These are phyloP conservation scores for Globodera rostochiensis DNA, from an alignment of 1,140 invertebrate genomes.

Conservation along the genomic window DNA sequence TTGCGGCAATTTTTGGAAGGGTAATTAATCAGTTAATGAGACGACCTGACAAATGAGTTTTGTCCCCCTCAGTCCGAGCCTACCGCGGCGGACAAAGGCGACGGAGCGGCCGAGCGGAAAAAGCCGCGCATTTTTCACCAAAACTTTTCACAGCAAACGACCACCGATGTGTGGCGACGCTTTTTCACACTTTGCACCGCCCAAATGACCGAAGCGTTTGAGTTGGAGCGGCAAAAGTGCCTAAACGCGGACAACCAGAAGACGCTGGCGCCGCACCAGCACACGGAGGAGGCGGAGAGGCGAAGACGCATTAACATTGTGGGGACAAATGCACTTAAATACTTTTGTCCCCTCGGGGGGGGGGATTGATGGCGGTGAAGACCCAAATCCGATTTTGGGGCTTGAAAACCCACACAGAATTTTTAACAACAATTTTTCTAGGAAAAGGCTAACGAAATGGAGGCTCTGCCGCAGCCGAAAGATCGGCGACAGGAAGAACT, in stretches of 20 bases:
- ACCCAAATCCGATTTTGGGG: too few species aligned
- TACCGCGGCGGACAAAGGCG: conserved; percentile 9
- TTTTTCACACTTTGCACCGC: conserved; percentile 37
- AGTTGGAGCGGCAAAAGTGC: conserved; percentile 51
- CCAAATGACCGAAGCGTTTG: conserved; percentile 39
- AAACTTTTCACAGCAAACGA: conserved; percentile 40
- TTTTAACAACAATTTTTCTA: conserved; percentile 2
- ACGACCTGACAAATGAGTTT: not conserved
- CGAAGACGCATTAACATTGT: conserved; percentile 39
- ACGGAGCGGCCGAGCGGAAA: conserved; percentile 36
- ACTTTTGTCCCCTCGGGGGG: not conserved
- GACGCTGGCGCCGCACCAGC: conserved; percentile 48
- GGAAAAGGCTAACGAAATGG: conserved; percentile 31
- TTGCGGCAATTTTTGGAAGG: too few species aligned
- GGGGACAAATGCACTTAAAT: not conserved
- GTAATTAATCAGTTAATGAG: not conserved
- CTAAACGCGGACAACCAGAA: conserved; percentile 46
- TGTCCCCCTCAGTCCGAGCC: conserved; percentile 10
- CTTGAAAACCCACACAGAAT: not conserved
- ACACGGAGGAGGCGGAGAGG: conserved; percentile 45
- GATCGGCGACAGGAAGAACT: conserved; percentile 34
- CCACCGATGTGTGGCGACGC: conserved; percentile 44
- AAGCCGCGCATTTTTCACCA: conserved; percentile 36
- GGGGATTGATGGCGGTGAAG: too few species aligned
- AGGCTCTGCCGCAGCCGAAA: conserved; percentile 22